phyloP scores from a whole-genome alignment of 2,888 invertebrate species.

The Amphipoea lucens region DNA sequence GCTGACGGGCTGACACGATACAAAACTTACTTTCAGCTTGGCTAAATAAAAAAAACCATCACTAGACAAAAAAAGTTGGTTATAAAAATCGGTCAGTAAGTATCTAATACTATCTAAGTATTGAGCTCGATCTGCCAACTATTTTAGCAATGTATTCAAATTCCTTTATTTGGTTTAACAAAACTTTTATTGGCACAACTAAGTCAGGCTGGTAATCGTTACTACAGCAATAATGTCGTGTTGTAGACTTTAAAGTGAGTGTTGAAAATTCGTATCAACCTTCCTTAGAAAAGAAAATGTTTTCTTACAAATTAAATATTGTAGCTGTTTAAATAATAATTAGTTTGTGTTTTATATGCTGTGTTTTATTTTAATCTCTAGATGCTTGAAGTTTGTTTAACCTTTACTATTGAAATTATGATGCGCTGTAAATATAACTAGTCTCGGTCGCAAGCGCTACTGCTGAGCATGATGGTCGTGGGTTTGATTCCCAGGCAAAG shows the following conservation, averaged over 20 bases:
- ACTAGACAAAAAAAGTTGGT: neutral
- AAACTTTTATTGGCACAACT: neutral
- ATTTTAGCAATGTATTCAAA: neutral
- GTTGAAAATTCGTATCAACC: neutral
- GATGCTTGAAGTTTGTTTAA: neutral
- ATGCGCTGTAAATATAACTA: neutral
- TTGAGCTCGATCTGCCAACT: neutral
- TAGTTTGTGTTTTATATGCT: neutral
- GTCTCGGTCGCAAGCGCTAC: neutral
- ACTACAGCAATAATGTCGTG: neutral
- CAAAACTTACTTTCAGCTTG: neutral
- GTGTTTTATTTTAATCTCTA: conserved; percentile 7
- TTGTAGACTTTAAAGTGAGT: neutral
- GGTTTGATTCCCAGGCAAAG: neutral
- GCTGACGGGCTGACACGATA: neutral
- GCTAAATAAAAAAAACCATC: neutral
- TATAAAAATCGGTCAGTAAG: neutral
- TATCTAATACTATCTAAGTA: neutral
- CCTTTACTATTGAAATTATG: neutral
- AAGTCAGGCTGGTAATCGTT: neutral
- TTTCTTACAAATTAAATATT: neutral
- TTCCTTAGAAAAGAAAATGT: neutral
- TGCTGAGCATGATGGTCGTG: neutral
- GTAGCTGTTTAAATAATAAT: neutral
- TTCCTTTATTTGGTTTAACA: neutral